Percentiles rank a stretch among this genome's conserved stretches.
These are phyloP conservation scores for Dryoscopus gambensis DNA, from an alignment of 2,113 vertebrate species.

Conservation along the genomic window DNA sequence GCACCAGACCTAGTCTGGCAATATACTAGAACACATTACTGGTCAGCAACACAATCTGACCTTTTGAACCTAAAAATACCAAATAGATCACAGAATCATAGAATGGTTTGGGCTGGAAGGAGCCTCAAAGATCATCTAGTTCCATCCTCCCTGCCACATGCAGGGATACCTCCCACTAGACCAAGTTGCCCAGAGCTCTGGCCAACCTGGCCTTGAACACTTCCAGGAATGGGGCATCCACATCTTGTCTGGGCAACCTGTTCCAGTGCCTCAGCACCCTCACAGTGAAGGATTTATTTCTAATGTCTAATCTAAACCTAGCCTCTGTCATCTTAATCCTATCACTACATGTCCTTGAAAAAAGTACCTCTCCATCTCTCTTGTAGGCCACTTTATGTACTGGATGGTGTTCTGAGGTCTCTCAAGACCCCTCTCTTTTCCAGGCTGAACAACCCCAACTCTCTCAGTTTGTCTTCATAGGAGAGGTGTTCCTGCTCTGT, in stretches of 20 bases:
- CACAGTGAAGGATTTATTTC: background rate
- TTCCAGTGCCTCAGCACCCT: background rate
- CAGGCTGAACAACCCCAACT: background rate
- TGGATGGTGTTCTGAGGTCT: background rate
- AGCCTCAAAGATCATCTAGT: background rate
- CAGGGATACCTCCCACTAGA: background rate
- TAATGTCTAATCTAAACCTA: background rate
- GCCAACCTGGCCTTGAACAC: background rate
- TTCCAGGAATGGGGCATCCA: background rate
- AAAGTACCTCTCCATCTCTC: background rate
- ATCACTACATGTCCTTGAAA: background rate
- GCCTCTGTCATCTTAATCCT: background rate
- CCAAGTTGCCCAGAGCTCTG: background rate
- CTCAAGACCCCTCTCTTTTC: background rate
- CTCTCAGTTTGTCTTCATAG: background rate
- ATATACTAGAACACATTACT: background rate
- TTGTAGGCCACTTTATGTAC: background rate
- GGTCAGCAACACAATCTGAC: background rate
- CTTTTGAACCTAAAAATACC: background rate
- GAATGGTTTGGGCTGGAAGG: background rate
- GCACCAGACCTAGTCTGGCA: background rate
- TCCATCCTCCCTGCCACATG: background rate
- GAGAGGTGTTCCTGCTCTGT: background rate
- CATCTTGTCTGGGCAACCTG: background rate
- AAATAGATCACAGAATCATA: background rate